phyloP scores from a whole-genome alignment of 2,113 vertebrate genomes.

The Synodontis membranacea region DNA sequence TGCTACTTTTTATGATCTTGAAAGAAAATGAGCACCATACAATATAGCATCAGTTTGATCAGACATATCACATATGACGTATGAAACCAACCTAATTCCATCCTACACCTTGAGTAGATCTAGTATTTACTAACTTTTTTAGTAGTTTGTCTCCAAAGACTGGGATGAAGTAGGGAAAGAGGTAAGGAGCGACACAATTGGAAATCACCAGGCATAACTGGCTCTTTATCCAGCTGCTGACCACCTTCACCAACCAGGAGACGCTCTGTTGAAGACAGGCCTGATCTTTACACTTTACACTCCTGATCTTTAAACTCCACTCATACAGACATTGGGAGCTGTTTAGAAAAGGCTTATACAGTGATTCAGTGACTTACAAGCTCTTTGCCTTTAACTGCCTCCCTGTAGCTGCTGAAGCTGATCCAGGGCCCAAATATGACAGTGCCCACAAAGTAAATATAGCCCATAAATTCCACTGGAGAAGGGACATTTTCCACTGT shows the following conservation, averaged over 20 bases:
- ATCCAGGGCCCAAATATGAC: constrained; percentile 90
- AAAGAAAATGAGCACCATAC: neutral
- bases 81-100: neutral
- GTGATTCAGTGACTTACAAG: constrained; percentile 72
- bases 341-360: neutral
- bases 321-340: neutral
- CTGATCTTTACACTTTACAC: neutral
- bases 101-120: neutral
- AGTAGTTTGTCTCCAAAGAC: constrained; percentile 76
- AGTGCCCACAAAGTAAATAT: constrained; percentile 87
- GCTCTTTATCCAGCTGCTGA: constrained; percentile 76
- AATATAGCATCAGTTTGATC: neutral
- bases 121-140: constrained; percentile 75
- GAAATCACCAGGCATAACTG: constrained; percentile 83
- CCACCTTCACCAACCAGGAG: constrained; percentile 75
- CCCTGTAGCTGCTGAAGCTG: constrained; percentile 81
- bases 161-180: constrained; percentile 86
- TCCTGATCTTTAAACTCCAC: neutral
- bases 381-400: constrained; percentile 73
- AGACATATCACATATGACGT: neutral
- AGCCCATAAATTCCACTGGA: constrained; percentile 84
- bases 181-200: constrained; percentile 85
- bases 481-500: constrained; percentile 77
- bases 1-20: neutral
- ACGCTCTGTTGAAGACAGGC: constrained; percentile 69